These are phyloP conservation scores for Clivina fossor DNA, from an alignment of 2,888 invertebrate species.

Conservation along the genomic window DNA sequence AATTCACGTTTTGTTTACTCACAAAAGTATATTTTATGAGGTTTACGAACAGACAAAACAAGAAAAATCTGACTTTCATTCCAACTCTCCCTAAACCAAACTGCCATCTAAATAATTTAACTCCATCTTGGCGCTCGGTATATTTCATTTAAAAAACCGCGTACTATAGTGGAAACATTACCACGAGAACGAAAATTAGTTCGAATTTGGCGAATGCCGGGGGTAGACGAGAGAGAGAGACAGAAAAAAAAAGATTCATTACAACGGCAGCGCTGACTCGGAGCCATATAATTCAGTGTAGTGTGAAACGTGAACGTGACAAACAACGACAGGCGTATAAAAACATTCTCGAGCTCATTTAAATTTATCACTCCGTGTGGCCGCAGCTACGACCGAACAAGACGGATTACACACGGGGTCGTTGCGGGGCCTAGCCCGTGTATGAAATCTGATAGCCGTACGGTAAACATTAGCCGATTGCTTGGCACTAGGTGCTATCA, in stretches of 20 bases:
- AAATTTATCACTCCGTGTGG: constrained; percentile 26
- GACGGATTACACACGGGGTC: constrained; percentile 22
- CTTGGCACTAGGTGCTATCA: constrained; percentile 20
- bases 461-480: constrained; percentile 16
- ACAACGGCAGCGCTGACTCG: constrained; percentile 7
- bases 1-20: too few relatives aligned
- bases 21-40: too few relatives aligned
- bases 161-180: constrained; percentile 11
- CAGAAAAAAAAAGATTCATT: constrained; percentile 24
- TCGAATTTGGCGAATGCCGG: constrained; percentile 15
- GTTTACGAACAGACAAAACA: neutral
- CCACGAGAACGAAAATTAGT: constrained; percentile 21
- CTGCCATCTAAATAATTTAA: too few relatives aligned
- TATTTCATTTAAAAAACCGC: constrained; percentile 4
- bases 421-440: constrained; percentile 4
- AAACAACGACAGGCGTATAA: constrained; percentile 23
- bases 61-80: neutral
- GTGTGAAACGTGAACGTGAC: constrained; percentile 7
- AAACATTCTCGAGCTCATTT: constrained; percentile 26
- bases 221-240: too few relatives aligned
- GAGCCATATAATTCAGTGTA: neutral
- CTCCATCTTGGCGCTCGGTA: too few relatives aligned
- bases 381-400: too few relatives aligned
- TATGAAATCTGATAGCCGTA: constrained; percentile 26
- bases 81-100: too few relatives aligned